Base-by-base conservation (phyloP, 2,113 vertebrate species). In the Callospermophilus lateralis region DNA sequence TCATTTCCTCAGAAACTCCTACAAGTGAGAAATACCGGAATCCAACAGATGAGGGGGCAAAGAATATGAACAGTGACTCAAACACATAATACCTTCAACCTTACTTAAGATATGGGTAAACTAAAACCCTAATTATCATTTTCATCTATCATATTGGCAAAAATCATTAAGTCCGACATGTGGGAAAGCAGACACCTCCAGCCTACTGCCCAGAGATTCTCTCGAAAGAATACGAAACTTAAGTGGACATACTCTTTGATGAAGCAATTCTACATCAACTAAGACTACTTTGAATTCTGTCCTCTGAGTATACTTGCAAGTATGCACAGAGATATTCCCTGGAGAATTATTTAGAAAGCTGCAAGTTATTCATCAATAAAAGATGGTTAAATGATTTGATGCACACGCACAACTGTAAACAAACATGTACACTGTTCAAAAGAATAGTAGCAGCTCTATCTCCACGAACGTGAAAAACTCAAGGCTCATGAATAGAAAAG, bases 1-100 rank as follows among this genome's bases (percentile, higher is more conserved):
- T 80, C 37, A 42, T 37, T 39, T 94, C 42, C 65, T 48, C 70
- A 83, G 15, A 13, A 90, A n/a, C 30, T n/a, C 67, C 76, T 55
- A 58, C 37, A 51, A 61, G 78, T 45, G 34, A 65, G 79, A 89
- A 58, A 84, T 15, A 58, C 58, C 34, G 55, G 78, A 87, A n/a
- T 34, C 65, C 37, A 63, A 84, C 0, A 90, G 61, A 83, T 22
- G 10, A 89, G 28, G 20, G 20, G 65, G 48, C 15, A 20, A 58
- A 68, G 19, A 74, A 74, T 30, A 10, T 1, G 8, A 61, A 30
- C 37, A 55, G 53, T 2, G n/a, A 34, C 84, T 58, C 53, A 67
- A 53, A 45, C 6, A 39, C 4, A 3, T 1, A 28, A 4, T 11
- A 32, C 0, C 58, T 0, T 61, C 53, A 45, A 17, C 22, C 11